phyloP scores from a whole-genome alignment of 2,113 vertebrate species.

The Rhadina sibilatrix region DNA sequence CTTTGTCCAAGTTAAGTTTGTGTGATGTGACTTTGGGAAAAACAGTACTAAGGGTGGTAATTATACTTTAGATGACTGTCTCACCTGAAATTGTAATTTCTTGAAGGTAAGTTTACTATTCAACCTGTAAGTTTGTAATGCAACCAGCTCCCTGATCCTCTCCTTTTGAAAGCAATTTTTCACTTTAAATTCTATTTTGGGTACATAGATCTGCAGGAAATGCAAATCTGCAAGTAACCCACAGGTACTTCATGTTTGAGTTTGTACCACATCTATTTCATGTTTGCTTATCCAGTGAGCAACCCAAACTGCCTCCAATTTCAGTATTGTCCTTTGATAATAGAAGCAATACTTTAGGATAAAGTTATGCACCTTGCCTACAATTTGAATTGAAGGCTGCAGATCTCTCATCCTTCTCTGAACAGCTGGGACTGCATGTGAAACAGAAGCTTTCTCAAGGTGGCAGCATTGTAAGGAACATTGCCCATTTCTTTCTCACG shows the following conservation, averaged over 20 bases:
- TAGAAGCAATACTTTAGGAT: neutral
- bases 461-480: neutral
- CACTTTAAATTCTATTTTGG: neutral
- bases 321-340: neutral
- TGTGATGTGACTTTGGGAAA: neutral
- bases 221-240: neutral
- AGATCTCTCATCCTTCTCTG: neutral
- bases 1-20: neutral
- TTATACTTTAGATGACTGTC: neutral
- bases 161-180: neutral
- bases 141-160: fast-evolving
- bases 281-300: neutral
- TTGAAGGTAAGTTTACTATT: neutral
- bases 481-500: neutral
- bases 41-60: no score
- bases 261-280: neutral
- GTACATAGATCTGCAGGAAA: neutral
- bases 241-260: fast-evolving
- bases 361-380: neutral
- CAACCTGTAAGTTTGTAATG: neutral
- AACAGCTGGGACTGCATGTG: neutral
- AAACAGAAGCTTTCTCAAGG: neutral
- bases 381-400: neutral
- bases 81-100: neutral
- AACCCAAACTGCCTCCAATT: neutral